These are phyloP conservation scores for Pterocles orientalis DNA, from an alignment of 2,113 vertebrate genomes.

Conservation along the genomic window DNA sequence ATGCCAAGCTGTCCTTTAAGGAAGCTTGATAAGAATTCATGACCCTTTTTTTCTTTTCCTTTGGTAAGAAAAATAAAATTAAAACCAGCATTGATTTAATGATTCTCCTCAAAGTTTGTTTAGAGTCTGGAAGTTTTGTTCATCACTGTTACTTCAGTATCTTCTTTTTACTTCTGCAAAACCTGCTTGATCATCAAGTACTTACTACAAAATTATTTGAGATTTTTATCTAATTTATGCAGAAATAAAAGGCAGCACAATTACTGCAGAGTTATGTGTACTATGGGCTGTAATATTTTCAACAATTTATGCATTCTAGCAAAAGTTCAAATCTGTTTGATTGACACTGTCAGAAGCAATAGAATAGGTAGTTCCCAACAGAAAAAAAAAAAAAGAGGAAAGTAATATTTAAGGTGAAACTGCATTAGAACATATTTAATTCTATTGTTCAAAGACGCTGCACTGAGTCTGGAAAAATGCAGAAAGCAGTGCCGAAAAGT, in stretches of 20 bases:
- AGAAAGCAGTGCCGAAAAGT: background rate
- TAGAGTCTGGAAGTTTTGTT: constrained; percentile 37
- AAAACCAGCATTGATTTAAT: constrained; percentile 64
- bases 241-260: background rate
- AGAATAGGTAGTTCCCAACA: background rate
- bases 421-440: background rate
- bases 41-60: background rate
- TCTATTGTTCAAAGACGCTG: background rate
- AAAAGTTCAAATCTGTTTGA: background rate
- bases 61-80: constrained; percentile 70
- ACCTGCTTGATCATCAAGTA: background rate
- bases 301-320: background rate
- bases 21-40: constrained; percentile 72
- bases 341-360: background rate
- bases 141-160: background rate
- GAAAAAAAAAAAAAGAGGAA: background rate
- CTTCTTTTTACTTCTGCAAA: background rate
- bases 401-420: background rate
- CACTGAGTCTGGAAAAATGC: background rate
- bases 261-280: background rate
- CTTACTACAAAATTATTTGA: background rate
- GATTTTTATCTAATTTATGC: background rate
- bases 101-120: constrained; percentile 37
- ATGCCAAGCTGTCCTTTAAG: constrained; percentile 74
- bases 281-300: background rate